Percentiles rank a stretch among this genome's conserved stretches.
phyloP scores from a whole-genome alignment of 2,797 vertebrate species.

The Dermochelys coriacea region DNA sequence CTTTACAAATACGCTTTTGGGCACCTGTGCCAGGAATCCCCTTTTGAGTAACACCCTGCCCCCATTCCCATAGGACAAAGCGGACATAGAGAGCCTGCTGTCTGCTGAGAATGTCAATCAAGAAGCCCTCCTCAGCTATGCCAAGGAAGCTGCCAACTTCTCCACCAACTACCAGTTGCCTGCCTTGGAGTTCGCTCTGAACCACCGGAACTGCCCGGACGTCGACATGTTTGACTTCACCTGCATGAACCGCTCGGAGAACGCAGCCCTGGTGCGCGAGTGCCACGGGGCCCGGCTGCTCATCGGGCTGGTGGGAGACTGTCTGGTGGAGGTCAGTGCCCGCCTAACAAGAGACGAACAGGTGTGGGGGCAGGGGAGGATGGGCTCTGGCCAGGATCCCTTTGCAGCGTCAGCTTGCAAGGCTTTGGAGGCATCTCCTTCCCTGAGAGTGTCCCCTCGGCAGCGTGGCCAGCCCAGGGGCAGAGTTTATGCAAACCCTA shows the following conservation, averaged over 20 bases:
- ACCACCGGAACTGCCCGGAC: constrained; percentile 80
- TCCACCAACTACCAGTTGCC: constrained; percentile 89
- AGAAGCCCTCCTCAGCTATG: constrained; percentile 87
- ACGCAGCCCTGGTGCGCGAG: constrained; percentile 90
- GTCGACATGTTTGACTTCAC: constrained; percentile 97
- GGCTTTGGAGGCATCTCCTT: background rate
- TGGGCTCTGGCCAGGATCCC: background rate
- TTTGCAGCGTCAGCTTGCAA: background rate
- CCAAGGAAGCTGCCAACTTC: constrained; percentile 89
- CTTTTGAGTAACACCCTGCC: background rate
- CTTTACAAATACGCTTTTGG: background rate
- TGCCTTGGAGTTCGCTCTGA: constrained; percentile 87
- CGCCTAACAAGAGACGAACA: background rate
- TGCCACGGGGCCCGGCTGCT: constrained; percentile 85
- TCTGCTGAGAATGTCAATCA: constrained; percentile 84
- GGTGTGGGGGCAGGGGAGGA: background rate
- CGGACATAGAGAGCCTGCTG: constrained; percentile 86
- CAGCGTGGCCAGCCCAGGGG: background rate
- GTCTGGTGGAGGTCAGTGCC: constrained; percentile 91
- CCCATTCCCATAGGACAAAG: constrained; percentile 82
- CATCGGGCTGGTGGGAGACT: constrained; percentile 92
- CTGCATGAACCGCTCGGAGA: constrained; percentile 93
- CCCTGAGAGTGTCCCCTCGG: background rate
- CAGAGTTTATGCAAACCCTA: background rate
- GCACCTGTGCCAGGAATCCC: background rate